A percentile compares a stretch with the other conserved stretches of the same genome.
These are phyloP conservation scores for Yponomeuta sedellus DNA, from an alignment of 2,888 invertebrate species.

Conservation along the genomic window DNA sequence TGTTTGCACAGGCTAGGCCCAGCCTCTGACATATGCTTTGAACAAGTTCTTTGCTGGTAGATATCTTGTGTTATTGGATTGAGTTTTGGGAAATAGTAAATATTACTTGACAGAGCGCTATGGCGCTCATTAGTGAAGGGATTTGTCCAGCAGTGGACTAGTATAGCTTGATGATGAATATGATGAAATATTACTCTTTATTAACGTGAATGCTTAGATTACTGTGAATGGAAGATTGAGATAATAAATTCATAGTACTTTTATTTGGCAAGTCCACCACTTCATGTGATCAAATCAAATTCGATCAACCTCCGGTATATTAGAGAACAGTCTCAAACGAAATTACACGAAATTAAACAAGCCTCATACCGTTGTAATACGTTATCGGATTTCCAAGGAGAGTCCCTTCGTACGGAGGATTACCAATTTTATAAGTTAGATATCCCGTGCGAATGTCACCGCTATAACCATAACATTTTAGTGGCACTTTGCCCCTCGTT, in stretches of 20 bases:
- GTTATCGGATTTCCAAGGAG: constrained; percentile 46
- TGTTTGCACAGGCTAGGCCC: neutral
- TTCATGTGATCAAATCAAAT: neutral
- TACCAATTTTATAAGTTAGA: constrained; percentile 70
- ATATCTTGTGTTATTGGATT: neutral
- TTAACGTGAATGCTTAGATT: no score
- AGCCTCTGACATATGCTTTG: neutral
- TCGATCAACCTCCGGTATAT: neutral
- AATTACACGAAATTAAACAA: constrained; percentile 44
- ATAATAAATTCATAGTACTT: no score
- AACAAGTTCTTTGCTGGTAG: neutral
- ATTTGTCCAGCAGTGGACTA: no score
- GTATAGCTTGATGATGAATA: no score
- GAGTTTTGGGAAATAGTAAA: neutral
- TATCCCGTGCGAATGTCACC: constrained; percentile 65
- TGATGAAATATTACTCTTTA: no score
- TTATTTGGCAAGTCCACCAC: neutral
- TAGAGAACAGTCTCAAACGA: constrained; percentile 12
- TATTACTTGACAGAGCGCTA: no score
- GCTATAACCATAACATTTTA: constrained; percentile 72
- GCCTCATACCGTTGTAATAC: constrained; percentile 44
- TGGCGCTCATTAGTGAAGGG: no score
- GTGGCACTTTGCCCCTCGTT: constrained; percentile 66
- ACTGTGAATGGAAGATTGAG: no score
- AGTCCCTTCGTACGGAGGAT: constrained; percentile 44